Conservation (phyloP, 2,113 vertebrate species). For the Campylomormyrus tamandua region DNA sequence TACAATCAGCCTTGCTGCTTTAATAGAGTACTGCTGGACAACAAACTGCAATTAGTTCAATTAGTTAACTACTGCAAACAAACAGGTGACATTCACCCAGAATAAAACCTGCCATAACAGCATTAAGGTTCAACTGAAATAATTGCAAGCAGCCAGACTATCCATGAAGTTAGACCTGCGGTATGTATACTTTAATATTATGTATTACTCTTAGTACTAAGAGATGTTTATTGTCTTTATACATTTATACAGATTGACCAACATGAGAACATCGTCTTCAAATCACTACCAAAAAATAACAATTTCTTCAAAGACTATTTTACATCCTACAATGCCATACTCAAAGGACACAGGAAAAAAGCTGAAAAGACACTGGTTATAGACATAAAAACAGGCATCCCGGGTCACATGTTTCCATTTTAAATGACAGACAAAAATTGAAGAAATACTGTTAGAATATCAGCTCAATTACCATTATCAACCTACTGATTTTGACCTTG, state of each 20-base stretch:
- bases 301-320: not conserved
- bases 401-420: not conserved
- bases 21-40: not conserved
- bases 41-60: not conserved
- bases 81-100: not conserved
- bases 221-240: not conserved
- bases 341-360: not conserved
- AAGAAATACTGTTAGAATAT: not conserved
- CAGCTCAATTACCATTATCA: not conserved
- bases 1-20: not conserved
- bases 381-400: not conserved
- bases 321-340: not conserved
- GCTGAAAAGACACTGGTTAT: not conserved
- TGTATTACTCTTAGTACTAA: not conserved
- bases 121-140: not conserved
- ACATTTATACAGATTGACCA: not conserved
- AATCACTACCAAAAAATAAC: not conserved
- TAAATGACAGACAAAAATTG: not conserved
- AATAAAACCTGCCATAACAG: not conserved
- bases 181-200: not conserved
- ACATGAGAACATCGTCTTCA: not conserved
- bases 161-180: not conserved
- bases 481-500: not conserved
- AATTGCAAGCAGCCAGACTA: not conserved
- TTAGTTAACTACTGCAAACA: not conserved